phyloP scores from a whole-genome alignment of 2,113 vertebrate genomes.

The Piprites chloris region DNA sequence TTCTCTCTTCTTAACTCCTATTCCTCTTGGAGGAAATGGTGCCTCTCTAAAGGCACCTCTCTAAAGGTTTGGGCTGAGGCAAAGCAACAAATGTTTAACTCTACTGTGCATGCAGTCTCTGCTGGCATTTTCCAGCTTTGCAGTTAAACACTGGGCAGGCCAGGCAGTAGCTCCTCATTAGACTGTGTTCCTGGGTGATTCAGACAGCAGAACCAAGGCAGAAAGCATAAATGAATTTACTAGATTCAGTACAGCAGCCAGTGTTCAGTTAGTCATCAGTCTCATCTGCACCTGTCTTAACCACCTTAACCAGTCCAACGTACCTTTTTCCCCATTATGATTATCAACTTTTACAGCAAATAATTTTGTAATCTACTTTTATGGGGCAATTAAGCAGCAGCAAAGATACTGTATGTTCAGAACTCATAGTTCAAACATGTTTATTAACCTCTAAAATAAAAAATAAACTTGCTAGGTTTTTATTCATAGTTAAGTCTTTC shows the following conservation, averaged over 20 bases:
- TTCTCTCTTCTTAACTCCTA: background rate
- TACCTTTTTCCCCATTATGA: background rate
- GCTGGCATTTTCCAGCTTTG: background rate
- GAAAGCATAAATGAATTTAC: background rate
- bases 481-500: background rate
- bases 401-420: slow-evolving; percentile 28
- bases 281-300: background rate
- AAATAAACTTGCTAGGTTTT: background rate
- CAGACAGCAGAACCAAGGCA: background rate
- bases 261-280: background rate
- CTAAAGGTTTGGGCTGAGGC: background rate
- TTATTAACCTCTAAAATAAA: slow-evolving; percentile 53
- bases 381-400: slow-evolving; percentile 49
- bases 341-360: slow-evolving; percentile 43
- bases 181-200: background rate
- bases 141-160: background rate
- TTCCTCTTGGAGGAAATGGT: background rate
- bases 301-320: background rate
- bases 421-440: slow-evolving; percentile 45
- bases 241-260: background rate
- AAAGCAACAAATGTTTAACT: background rate
- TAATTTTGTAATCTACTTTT: slow-evolving; percentile 40
- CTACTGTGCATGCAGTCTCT: background rate
- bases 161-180: background rate
- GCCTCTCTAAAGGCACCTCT: background rate